phyloP scores from a whole-genome alignment of 2,888 invertebrate genomes.

The Dryocosmus kuriphilus region DNA sequence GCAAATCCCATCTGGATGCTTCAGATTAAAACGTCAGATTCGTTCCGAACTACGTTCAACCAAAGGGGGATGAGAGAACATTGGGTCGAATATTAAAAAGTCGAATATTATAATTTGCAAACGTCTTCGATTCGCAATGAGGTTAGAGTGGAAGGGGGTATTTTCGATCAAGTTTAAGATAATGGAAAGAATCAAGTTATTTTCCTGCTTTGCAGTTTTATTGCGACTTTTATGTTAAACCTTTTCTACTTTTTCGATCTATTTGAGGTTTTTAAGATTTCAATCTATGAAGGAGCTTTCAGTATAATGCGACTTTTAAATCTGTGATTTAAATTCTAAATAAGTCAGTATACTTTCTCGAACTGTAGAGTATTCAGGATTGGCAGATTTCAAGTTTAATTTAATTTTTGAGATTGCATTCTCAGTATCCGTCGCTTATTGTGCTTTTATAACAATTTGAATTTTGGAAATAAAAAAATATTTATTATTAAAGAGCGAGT shows the following conservation, averaged over 20 bases:
- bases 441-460: too few relatives aligned
- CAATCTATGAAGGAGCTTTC: not conserved
- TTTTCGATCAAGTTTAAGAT: constrained; percentile 38
- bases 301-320: not conserved
- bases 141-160: constrained; percentile 41
- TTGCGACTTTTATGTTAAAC: not conserved
- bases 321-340: not conserved
- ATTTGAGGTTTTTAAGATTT: not conserved
- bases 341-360: not conserved
- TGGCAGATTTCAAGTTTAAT: not conserved
- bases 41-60: constrained; percentile 61
- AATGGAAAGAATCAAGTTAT: constrained; percentile 36
- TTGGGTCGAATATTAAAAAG: constrained; percentile 67
- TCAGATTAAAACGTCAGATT: constrained; percentile 76
- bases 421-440: too few relatives aligned
- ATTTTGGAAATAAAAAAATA: too few relatives aligned
- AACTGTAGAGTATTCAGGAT: not conserved
- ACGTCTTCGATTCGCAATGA: constrained; percentile 58
- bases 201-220: not conserved
- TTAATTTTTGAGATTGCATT: not conserved
- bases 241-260: not conserved
- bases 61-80: constrained; percentile 57
- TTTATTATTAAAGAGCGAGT: too few relatives aligned
- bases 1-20: constrained; percentile 74
- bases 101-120: constrained; percentile 69